Evolutionary conservation across 2,113 vertebrate species (phyloP), one percentile per base, ranked within the genome.

Genomic region (cat (Felis catus)): DNA sequence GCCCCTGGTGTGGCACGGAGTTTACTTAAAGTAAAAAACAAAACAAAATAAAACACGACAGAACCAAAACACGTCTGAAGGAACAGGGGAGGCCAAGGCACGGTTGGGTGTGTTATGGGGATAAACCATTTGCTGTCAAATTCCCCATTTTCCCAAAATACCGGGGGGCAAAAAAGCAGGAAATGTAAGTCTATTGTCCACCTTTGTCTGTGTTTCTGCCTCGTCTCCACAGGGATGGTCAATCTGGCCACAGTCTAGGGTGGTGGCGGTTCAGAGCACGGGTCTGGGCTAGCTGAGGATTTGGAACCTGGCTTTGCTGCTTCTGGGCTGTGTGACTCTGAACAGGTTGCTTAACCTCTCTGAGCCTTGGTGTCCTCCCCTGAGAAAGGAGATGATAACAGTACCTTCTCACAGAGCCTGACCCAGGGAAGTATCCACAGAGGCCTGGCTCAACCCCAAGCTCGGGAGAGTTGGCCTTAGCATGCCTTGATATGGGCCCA

Each of bases 41-140:
- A 74, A 29, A 48, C 41, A 45, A 45, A 29, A 76, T 25, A 48
- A 48, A 31, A 39, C 12, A 1, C 31, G 5, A 7, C 15, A 18
- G 53, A 7, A 19, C 4, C 31, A 2, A 0, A 3, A 15, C 4
- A 31, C 7, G 48, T 1, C 33, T 27, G 33, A 16, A 14, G 45
- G 19, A 25, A 3, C 0, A 3, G 21, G 15, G 23, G 13, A 9
- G 16, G 31, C 45, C 33, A 0, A 41, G 36, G 13, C 25, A 8
- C 2, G 48, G 25, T 1, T 3, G 16, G n/a, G 3, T 0, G 0
- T 1, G 2, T 11, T 10, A 5, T 29, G 15, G 4, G 0, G 18
- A 53, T 16, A 65, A 7, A 13, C 51, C 16, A 15, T 48, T 29
- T 9, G 18, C 8, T 25, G 74, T 70, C 41, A 16, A 36, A 31